Base-by-base conservation (phyloP, 2,888 invertebrate genomes). In the Epirrita christyi region DNA sequence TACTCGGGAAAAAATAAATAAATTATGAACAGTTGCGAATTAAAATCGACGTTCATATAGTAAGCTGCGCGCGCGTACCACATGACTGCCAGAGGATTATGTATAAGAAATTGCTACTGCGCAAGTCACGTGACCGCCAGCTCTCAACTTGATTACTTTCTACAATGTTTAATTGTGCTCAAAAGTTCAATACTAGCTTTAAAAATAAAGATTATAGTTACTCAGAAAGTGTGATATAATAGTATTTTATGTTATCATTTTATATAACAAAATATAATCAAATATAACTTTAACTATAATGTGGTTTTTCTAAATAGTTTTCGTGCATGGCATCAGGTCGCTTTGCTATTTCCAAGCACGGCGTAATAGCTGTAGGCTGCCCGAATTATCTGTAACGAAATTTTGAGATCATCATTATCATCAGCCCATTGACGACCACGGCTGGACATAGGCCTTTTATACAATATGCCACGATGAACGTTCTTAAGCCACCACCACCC, bases 291-390 rank as follows among this genome's bases (percentile, higher is more conserved):
- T 4, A n/a, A 21, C 4, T 21, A 21, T 21, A 3, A 21, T 21
- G 21, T 21, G 4, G 21, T 21, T 21, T 21, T 21, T 21, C 21
- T 21, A 21, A 2, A 2, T 21, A 21, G 21, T 21, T 2, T n/a
- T 21, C 2, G 21, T 21, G 21, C 2, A 4, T 21, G 21, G 21
- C 21, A 21, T 41, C 6, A 41, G 4, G 29, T 11, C 14, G 7
- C 29, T 58, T 59, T 61, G 8, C 13, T 71, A 44, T 72, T 72
- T 4, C 80, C 71, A 40, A 89, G 64, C 10, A 88, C 80, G 1
- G 88, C 87, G 42, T 85, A 88, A 55, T 79, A 86, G 59, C 86
- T 88, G 61, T 89, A 89, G 1, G 89, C 88, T 5, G 85, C 66
- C 9, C 85, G 81, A 5, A 88, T 64, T 7, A 88, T 77, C 89